Conservation (phyloP, 2,113 vertebrate species). For the Mormoops blainvillei region DNA sequence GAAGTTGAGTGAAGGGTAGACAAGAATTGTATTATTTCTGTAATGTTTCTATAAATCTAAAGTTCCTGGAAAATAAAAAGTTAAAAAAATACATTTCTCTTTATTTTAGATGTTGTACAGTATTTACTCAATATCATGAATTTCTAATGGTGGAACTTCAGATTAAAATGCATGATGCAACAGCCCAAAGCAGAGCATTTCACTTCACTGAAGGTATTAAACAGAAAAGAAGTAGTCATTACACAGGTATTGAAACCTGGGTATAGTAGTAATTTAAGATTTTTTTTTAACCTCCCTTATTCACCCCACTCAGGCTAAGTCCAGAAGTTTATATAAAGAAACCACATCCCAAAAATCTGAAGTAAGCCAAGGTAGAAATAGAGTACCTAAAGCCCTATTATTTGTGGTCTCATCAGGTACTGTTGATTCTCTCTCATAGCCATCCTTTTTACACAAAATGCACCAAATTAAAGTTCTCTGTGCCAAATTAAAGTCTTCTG, state of each 20-base stretch:
- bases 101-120: too few relatives aligned
- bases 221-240: not conserved
- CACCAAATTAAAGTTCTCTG: not conserved
- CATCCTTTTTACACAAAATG: not conserved
- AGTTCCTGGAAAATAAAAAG: conserved; percentile 5
- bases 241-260: not conserved
- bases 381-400: not conserved
- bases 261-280: not conserved
- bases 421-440: not conserved
- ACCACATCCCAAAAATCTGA: not conserved
- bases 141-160: not conserved
- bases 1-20: not conserved
- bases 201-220: not conserved
- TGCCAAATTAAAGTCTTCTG: not conserved
- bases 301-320: conserved; percentile 1
- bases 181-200: not conserved
- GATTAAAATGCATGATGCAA: not conserved
- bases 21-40: not conserved
- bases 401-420: not conserved
- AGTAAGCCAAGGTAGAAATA: not conserved
- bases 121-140: not conserved
- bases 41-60: not conserved
- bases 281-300: not conserved
- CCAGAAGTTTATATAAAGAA: not conserved
- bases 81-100: too few relatives aligned